These are phyloP conservation scores for Notospermus geniculatus DNA, from an alignment of 1,140 invertebrate species.

Conservation along the genomic window DNA sequence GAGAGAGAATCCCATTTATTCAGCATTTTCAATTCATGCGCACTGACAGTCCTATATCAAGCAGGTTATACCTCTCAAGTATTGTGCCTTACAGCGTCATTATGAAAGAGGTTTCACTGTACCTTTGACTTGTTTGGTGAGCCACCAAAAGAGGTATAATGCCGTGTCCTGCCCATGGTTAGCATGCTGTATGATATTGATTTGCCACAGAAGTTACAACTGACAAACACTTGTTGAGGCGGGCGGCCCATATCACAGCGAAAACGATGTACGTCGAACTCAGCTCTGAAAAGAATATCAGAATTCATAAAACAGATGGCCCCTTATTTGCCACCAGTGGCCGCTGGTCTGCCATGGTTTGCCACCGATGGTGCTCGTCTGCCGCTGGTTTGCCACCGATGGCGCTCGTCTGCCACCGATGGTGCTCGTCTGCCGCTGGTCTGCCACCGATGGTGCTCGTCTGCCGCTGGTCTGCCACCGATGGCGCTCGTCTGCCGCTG, in stretches of 20 bases:
- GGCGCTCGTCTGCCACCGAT: too few relatives aligned
- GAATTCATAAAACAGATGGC: neutral
- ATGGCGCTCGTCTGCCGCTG: slow-evolving; percentile 75
- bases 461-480: slow-evolving; percentile 61
- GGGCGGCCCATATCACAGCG: slow-evolving; percentile 57
- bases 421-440: too few relatives aligned
- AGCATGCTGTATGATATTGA: slow-evolving; percentile 76
- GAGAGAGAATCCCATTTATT: too few relatives aligned
- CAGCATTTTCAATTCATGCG: too few relatives aligned
- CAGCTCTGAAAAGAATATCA: slow-evolving; percentile 59
- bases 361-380: too few relatives aligned
- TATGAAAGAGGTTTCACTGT: too few relatives aligned
- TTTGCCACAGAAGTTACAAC: slow-evolving; percentile 93
- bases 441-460: slow-evolving; percentile 73
- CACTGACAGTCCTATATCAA: too few relatives aligned
- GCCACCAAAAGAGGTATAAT: neutral
- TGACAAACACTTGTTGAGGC: slow-evolving; percentile 56
- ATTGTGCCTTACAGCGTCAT: too few relatives aligned
- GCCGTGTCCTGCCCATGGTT: neutral
- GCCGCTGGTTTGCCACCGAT: too few relatives aligned
- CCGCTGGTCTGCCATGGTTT: too few relatives aligned
- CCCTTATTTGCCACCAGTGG: too few relatives aligned
- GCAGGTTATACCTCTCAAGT: too few relatives aligned
- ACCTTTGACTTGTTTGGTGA: slow-evolving; percentile 64
- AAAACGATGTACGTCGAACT: slow-evolving; percentile 75